These are phyloP conservation scores for Phenganax stokvisi DNA, from an alignment of 92 coral and sea anemone species.

Conservation along the genomic window DNA sequence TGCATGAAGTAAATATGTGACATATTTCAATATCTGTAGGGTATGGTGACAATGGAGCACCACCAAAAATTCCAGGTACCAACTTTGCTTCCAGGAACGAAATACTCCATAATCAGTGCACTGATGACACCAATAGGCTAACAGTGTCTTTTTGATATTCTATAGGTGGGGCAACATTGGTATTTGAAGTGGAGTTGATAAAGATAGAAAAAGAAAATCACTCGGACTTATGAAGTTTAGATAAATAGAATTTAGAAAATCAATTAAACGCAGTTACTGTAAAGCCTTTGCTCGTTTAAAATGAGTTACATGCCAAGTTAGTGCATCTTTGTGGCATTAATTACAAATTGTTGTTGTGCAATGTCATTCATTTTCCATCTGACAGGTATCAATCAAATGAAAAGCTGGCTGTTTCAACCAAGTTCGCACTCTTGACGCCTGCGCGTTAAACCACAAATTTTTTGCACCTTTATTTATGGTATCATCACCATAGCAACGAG, in stretches of 20 bases:
- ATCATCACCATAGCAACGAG: conserved; percentile 24
- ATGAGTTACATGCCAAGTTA: not conserved
- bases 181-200: conserved; percentile 90
- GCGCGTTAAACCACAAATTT: not conserved
- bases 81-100: not conserved
- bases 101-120: not conserved
- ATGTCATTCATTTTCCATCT: not conserved
- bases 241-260: not conserved
- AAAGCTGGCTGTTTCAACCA: not conserved
- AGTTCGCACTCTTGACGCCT: not conserved
- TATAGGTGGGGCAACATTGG: conserved; percentile 96
- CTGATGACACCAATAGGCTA: not conserved
- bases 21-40: conserved; percentile 41
- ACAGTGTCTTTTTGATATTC: conserved; percentile 24
- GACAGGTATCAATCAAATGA: not conserved
- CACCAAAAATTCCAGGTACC: conserved; percentile 76
- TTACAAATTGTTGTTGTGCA: not conserved
- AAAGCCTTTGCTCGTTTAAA: no score
- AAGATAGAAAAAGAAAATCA: conserved; percentile 64
- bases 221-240: conserved; percentile 54
- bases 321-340: not conserved
- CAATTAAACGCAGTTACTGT: no score
- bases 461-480: no score
- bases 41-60: conserved; percentile 91
- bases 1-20: not conserved